Evolutionary conservation across 2,113 vertebrate genomes (phyloP).

Genomic region (Desmodus rotundus): DNA sequence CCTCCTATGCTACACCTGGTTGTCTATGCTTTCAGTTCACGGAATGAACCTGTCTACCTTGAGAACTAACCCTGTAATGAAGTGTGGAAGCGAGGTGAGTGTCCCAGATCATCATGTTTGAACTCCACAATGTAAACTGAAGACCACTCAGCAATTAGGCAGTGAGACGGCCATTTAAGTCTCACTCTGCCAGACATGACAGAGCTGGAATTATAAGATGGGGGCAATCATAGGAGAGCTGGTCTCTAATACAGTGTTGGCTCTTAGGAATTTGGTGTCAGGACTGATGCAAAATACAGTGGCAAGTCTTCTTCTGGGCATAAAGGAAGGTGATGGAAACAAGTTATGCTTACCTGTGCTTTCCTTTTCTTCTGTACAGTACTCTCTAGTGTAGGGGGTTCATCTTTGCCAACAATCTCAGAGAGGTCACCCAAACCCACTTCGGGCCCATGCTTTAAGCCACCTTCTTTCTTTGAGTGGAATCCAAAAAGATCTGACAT

Average conservation of each 20-base stretch:
- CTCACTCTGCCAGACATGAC: not conserved
- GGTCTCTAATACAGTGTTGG: not conserved
- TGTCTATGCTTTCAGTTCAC: not conserved
- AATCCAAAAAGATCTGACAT: constrained; percentile 92
- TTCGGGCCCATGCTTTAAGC: constrained; percentile 88
- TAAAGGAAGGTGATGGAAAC: not conserved
- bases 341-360: constrained; percentile 84
- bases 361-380: constrained; percentile 90
- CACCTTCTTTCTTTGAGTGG: constrained; percentile 88
- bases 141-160: not conserved
- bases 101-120: not conserved
- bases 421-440: constrained; percentile 94
- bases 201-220: not conserved
- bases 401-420: constrained; percentile 89
- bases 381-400: constrained; percentile 87
- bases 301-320: not conserved
- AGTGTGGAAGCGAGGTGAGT: not conserved
- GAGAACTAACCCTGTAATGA: not conserved
- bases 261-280: not conserved
- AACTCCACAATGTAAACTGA: not conserved
- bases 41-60: not conserved
- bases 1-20: not conserved
- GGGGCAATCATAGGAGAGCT: not conserved
- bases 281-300: not conserved
- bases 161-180: not conserved